Base-by-base conservation (phyloP, 2,113 vertebrate genomes). In the Mustelus asterias region DNA sequence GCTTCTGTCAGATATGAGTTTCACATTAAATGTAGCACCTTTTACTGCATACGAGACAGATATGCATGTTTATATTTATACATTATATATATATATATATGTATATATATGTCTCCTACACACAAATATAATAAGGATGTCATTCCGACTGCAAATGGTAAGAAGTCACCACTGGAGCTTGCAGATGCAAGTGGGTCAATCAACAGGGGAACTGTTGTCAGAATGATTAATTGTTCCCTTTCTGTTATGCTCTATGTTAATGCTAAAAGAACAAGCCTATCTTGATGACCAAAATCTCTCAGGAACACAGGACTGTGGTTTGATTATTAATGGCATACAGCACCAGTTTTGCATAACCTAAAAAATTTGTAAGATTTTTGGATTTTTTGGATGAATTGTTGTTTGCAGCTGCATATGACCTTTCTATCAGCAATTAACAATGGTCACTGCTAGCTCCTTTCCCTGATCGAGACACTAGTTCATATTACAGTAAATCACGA, bases 141-240 rank as follows among this genome's bases (percentile, higher is more conserved):
- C 24, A 63, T 60, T 63, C 88, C 9, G 13, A 90, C 88, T 14
- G 54, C 48, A 33, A 90, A 48, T 0, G 6, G n/a, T 65, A 95
- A 54, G 67, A 95, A 76, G 94, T 54, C 44, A 95, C 44, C 33
- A 29, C 24, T 48, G 67, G 67, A 76, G 69, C 37, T 76, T 72
- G 4, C 44, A 95, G 41, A 48, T 33, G 24, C 94, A 95, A 95
- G 94, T 70, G 94, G 94, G 94, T 24, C 67, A 95, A 69, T 48
- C 69, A 44, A 48, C 94, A 72, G 13, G 69, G 94, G 94, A 95
- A 48, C 1, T 33, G 44, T 26, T 95, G 69, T 70, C 41, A 54
- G 44, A 95, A 54, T 48, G 93, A 94, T 26, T 37, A 44, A 70
- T 70, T 70, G n/a, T 26, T 83, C 65, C 37, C 33, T 67, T 37